phyloP scores from a whole-genome alignment of 1,140 invertebrate genomes.

The Drosophila quadrilineata region DNA sequence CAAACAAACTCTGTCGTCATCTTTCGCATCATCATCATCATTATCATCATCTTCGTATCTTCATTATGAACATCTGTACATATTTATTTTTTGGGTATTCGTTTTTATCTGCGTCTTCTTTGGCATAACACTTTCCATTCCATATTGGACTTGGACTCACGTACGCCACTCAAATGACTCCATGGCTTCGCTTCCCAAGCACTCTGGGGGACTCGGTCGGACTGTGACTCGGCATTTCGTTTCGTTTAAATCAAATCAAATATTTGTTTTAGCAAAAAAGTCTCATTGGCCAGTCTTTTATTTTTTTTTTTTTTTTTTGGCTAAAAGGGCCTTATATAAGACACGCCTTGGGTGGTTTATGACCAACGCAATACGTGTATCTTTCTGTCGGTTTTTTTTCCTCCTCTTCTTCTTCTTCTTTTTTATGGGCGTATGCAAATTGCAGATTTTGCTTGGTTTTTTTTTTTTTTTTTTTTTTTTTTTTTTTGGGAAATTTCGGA shows the following conservation, averaged over 20 bases:
- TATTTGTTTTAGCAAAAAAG: conserved; percentile 58
- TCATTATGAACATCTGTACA: background rate
- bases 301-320: background rate
- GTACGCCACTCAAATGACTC: conserved; percentile 24
- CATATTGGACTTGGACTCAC: conserved; percentile 48
- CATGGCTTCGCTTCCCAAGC: background rate
- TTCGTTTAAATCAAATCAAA: conserved; percentile 75
- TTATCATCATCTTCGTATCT: conserved; percentile 6
- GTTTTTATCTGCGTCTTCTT: conserved; percentile 3
- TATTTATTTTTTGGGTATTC: conserved; percentile 21
- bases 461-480: conserved; percentile 12
- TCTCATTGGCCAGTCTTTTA: too few species aligned
- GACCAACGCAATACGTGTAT: conserved; percentile 9
- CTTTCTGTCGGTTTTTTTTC: background rate
- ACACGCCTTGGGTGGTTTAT: conserved; percentile 69
- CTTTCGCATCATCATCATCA: conserved; percentile 29
- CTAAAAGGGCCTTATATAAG: conserved; percentile 62
- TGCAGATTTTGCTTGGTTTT: conserved; percentile 15
- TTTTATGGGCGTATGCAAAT: conserved; percentile 19
- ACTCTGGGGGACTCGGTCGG: background rate
- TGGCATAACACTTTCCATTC: conserved; percentile 73
- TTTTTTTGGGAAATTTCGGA: conserved; percentile 15
- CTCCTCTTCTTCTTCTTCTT: background rate
- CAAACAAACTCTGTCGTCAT: conserved; percentile 47
- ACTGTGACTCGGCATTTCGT: conserved; percentile 66